Evolutionary conservation across 2,797 vertebrate species (phyloP).

Genomic region (Diceros bicornis): DNA sequence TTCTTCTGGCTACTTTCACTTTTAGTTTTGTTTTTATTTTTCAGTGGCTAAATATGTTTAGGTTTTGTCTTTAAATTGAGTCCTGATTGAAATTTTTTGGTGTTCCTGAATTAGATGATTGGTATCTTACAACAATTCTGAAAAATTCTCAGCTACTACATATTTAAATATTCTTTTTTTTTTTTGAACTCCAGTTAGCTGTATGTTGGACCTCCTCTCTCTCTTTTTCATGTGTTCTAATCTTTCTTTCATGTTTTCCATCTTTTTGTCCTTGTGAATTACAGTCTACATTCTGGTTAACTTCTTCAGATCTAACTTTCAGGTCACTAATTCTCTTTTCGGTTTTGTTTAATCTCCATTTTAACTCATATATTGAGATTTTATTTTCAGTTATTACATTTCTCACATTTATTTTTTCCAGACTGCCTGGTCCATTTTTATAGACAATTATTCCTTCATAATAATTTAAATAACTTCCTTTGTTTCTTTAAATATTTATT

Average conservation of each 20-base stretch:
- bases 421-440: background rate
- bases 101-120: background rate
- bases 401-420: background rate
- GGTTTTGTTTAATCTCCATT: background rate
- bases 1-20: background rate
- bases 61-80: background rate
- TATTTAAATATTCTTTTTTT: background rate
- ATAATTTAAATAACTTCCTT: background rate
- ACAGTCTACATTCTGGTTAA: background rate
- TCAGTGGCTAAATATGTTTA: background rate
- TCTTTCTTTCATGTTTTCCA: background rate
- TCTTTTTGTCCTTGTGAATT: background rate
- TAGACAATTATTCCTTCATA: background rate
- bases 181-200: background rate
- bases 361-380: background rate
- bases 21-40: background rate
- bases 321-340: conserved; percentile 6
- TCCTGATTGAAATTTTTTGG: background rate
- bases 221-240: background rate
- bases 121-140: background rate
- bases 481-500: background rate
- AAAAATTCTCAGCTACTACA: background rate
- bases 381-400: conserved; percentile 39
- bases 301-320: background rate
- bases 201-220: background rate